These are phyloP conservation scores for Macrotis lagotis DNA, from an alignment of 2,113 vertebrate species.

Conservation along the genomic window DNA sequence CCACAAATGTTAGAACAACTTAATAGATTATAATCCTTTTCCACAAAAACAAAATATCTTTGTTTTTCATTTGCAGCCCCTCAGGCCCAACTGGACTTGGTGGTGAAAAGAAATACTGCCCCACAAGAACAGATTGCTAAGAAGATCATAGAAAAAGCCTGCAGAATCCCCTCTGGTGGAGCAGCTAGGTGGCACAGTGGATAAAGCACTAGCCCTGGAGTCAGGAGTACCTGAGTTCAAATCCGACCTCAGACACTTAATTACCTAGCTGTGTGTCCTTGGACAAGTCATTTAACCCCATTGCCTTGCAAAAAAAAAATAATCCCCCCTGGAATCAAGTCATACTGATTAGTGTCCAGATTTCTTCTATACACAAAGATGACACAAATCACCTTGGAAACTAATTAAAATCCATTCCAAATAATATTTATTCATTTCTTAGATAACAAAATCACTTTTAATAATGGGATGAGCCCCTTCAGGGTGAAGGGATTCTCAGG, in stretches of 20 bases:
- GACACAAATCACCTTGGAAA: neutral
- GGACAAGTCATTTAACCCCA: no score
- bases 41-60: neutral
- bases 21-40: neutral
- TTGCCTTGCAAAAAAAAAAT: no score
- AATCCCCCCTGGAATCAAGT: no score
- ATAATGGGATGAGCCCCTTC: neutral
- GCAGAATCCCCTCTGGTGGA: neutral
- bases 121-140: neutral
- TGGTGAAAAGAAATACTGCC: neutral
- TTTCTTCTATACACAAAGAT: neutral
- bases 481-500: neutral
- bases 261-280: no score
- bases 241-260: no score
- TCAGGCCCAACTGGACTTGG: neutral
- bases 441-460: neutral
- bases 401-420: neutral
- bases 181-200: no score
- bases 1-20: neutral
- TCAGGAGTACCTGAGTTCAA: no score
- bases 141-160: neutral
- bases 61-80: neutral
- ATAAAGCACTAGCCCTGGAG: no score
- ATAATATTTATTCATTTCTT: neutral
- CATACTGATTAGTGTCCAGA: no score